phyloP scores from a whole-genome alignment of 2,113 vertebrate genomes.

The Eptesicus fuscus region DNA sequence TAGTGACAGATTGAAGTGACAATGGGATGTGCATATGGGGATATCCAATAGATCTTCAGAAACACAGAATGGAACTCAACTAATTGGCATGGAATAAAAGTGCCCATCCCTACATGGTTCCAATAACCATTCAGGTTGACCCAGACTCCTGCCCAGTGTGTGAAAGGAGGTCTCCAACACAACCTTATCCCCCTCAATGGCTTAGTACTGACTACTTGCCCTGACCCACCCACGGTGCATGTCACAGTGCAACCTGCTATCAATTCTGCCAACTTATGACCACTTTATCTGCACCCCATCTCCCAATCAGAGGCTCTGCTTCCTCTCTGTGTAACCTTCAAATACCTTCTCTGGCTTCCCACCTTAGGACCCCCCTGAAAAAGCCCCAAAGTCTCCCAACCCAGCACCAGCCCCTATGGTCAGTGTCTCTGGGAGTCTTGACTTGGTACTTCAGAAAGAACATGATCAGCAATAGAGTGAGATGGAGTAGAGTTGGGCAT shows the following conservation, averaged over 20 bases:
- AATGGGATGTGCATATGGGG: fast-evolving
- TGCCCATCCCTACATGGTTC: background rate
- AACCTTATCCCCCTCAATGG: background rate
- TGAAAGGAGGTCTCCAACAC: background rate
- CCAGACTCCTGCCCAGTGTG: background rate
- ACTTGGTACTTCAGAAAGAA: background rate
- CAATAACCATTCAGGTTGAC: background rate
- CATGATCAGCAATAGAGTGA: background rate
- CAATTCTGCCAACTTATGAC: background rate
- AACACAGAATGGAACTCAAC: background rate
- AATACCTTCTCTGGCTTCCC: background rate
- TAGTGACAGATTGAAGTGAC: background rate
- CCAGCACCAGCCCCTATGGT: background rate
- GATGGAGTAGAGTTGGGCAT: background rate
- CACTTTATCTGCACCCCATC: background rate
- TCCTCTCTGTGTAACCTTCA: background rate
- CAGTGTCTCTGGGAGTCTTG: background rate
- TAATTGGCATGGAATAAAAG: background rate
- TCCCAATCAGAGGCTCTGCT: background rate
- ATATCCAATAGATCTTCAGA: background rate
- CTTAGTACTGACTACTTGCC: background rate
- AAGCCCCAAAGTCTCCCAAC: background rate
- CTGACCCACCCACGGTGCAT: background rate
- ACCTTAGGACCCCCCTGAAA: background rate
- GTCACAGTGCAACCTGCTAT: background rate